phyloP scores from a whole-genome alignment of 2,888 invertebrate species.

The Thera britannica region DNA sequence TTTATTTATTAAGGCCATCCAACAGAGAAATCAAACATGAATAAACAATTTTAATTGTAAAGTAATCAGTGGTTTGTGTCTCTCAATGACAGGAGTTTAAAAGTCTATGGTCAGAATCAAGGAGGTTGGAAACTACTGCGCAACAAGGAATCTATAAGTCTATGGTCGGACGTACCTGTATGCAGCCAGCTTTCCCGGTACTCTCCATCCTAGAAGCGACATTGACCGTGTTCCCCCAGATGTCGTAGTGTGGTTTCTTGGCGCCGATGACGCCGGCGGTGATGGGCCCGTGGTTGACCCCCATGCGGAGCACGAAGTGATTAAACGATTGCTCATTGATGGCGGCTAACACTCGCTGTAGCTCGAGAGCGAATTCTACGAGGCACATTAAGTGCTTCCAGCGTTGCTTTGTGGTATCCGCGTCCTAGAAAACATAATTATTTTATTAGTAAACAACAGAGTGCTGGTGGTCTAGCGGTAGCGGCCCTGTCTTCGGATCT shows the following conservation, averaged over 20 bases:
- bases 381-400: constrained; percentile 94
- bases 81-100: too few relatives aligned
- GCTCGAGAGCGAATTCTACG: constrained; percentile 95
- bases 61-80: too few relatives aligned
- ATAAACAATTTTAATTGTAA: too few relatives aligned
- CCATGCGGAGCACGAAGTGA: constrained; percentile 96
- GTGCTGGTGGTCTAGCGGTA: too few relatives aligned
- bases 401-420: constrained; percentile 89
- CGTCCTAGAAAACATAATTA: constrained; percentile 76
- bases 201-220: constrained; percentile 99
- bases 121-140: too few relatives aligned
- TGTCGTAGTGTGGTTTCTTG: constrained; percentile 97
- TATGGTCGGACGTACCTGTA: constrained; percentile 87
- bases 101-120: too few relatives aligned
- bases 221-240: constrained; percentile 98
- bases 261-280: constrained; percentile 98
- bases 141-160: too few relatives aligned
- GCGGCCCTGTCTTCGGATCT: too few relatives aligned
- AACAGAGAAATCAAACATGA: too few relatives aligned
- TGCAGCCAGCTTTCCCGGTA: constrained; percentile 97
- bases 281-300: constrained; percentile 97
- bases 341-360: constrained; percentile 94
- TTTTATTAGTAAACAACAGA: not conserved
- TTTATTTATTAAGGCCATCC: too few relatives aligned
- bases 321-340: constrained; percentile 98